Conservation (phyloP, 2,113 vertebrate genomes). For the Myocastor coypus region DNA sequence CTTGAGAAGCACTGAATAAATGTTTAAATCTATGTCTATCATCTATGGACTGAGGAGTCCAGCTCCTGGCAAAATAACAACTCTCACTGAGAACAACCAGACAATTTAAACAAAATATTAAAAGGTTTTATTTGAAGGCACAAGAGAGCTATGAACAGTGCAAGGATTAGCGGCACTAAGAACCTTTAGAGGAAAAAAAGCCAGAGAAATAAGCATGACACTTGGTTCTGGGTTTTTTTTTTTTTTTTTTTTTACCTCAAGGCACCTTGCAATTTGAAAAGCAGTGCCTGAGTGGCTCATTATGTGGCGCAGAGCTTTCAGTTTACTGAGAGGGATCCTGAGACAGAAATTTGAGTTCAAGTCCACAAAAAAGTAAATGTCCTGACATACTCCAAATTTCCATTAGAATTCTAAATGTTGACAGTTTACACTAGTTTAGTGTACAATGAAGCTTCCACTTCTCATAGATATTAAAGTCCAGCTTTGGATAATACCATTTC, state of each 20-base stretch:
- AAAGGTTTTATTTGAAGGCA: background rate
- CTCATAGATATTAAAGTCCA: slow-evolving; percentile 15
- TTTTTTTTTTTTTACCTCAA: background rate
- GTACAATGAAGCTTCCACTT: background rate
- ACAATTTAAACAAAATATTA: slow-evolving; percentile 2
- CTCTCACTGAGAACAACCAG: slow-evolving; percentile 31
- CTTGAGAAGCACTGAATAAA: background rate
- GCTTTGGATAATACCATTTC: slow-evolving; percentile 9
- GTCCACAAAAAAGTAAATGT: background rate
- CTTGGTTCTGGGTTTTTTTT: slow-evolving; percentile 5
- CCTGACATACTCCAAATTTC: background rate
- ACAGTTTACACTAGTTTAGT: background rate
- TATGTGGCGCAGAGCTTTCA: background rate
- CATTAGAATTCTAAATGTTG: background rate
- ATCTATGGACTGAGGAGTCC: background rate
- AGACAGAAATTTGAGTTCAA: slow-evolving; percentile 5
- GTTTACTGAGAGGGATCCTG: background rate
- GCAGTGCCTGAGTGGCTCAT: background rate
- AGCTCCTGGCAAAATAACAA: background rate
- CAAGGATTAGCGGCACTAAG: background rate
- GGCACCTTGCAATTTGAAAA: background rate
- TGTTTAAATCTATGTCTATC: background rate
- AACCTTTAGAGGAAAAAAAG: slow-evolving; percentile 15
- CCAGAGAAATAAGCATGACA: slow-evolving; percentile 2
- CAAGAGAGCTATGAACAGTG: background rate